These are phyloP conservation scores for Lophochroa leadbeateri DNA, from an alignment of 2,113 vertebrate species.

Conservation along the genomic window DNA sequence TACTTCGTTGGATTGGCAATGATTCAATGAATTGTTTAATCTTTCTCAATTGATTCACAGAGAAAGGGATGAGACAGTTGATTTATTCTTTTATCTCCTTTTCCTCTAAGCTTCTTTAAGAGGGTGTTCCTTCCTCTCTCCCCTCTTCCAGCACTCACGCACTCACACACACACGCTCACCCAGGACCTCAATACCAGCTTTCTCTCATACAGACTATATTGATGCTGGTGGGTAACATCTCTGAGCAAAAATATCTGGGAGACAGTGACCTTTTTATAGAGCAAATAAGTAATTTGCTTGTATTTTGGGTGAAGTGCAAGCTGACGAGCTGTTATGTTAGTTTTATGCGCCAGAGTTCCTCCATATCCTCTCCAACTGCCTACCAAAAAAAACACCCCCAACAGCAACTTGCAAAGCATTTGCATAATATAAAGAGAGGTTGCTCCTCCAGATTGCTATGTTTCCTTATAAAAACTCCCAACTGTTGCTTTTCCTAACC, in stretches of 20 bases:
- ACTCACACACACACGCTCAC: neutral
- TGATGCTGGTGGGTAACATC: neutral
- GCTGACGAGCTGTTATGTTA: neutral
- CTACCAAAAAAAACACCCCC: neutral
- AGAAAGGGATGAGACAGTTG: neutral
- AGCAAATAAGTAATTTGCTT: neutral
- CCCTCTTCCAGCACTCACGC: neutral
- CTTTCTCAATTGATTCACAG: slow-evolving; percentile 19
- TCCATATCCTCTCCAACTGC: neutral
- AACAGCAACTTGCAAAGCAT: neutral
- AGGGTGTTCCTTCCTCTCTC: neutral
- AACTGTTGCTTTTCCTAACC: slow-evolving; percentile 7
- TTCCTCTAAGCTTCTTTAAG: neutral
- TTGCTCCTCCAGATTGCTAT: slow-evolving; percentile 19
- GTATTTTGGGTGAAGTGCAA: slow-evolving; percentile 4
- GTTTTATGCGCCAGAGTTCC: neutral
- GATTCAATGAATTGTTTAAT: slow-evolving; percentile 56
- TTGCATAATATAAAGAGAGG: neutral
- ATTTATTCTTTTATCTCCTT: neutral
- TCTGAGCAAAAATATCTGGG: neutral
- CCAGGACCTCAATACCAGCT: neutral
- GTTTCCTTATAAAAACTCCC: neutral
- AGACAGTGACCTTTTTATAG: neutral
- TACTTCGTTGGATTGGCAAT: slow-evolving; percentile 7
- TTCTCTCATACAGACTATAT: neutral